Percentiles rank a stretch among this genome's conserved stretches.
phyloP scores from a whole-genome alignment of 2,113 vertebrate species.

The Macquaria australasica region DNA sequence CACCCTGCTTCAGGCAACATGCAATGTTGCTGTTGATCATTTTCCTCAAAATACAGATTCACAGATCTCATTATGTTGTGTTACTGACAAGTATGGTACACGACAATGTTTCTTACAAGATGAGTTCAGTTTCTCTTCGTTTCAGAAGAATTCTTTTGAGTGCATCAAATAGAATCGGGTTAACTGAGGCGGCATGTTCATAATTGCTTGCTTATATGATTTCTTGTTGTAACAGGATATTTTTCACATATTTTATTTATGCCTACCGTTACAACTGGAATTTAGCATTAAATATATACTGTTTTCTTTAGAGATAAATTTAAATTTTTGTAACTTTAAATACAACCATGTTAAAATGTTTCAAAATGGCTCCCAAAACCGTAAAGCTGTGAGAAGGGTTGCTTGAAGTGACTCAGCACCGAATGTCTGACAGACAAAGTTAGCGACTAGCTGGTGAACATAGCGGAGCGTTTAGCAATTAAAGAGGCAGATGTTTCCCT shows the following conservation, averaged over 20 bases:
- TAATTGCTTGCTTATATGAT: not conserved
- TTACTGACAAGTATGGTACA: not conserved
- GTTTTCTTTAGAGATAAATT: not conserved
- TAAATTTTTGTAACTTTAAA: not conserved
- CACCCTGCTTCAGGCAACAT: constrained; percentile 38
- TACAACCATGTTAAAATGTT: not conserved
- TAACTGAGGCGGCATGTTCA: not conserved
- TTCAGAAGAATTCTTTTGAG: not conserved
- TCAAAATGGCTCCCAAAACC: not conserved
- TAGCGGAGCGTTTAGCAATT: no score
- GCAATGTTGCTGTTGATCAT: constrained; percentile 11
- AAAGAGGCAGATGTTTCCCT: no score
- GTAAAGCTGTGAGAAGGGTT: not conserved
- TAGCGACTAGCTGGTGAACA: no score
- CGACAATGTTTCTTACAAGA: not conserved
- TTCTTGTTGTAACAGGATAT: not conserved
- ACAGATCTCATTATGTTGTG: constrained; percentile 3
- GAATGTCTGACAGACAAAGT: not conserved
- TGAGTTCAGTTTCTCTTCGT: not conserved
- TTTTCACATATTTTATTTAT: not conserved
- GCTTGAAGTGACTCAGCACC: not conserved
- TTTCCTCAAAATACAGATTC: constrained; percentile 24
- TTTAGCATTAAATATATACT: not conserved
- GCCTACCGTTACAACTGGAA: not conserved
- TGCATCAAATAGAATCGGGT: not conserved